Evolutionary conservation across 2,113 vertebrate species (phyloP).

Genomic region (Dascyllus trimaculatus): DNA sequence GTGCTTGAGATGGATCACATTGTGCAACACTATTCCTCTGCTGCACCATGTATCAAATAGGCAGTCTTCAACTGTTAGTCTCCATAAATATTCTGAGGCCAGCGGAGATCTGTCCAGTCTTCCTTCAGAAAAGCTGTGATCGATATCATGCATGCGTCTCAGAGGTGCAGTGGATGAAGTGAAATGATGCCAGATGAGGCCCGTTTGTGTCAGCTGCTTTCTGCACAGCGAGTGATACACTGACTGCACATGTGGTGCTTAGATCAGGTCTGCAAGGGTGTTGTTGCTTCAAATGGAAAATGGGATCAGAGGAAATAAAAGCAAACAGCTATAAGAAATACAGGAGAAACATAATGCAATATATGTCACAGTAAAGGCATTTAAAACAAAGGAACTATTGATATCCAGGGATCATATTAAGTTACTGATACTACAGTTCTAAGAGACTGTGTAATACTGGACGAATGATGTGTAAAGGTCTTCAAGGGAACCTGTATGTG

Average conservation of each 20-base stretch:
- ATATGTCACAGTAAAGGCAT: too few species aligned
- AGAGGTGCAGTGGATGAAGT: conserved; percentile 23
- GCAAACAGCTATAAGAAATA: too few species aligned
- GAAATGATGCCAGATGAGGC: conserved; percentile 22
- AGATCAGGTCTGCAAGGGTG: neutral
- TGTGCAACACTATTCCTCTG: neutral
- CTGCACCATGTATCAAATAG: conserved; percentile 11
- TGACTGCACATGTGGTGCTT: neutral
- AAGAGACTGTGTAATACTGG: too few species aligned
- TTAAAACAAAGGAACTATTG: too few species aligned
- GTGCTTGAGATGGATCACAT: conserved; percentile 7
- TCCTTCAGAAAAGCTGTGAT: conserved; percentile 27
- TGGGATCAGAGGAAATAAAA: too few species aligned
- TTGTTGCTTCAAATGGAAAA: too few species aligned
- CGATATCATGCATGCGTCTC: conserved; percentile 45
- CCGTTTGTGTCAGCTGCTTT: conserved; percentile 8
- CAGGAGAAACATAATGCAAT: too few species aligned
- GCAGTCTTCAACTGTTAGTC: conserved; percentile 27
- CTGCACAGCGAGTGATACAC: conserved; percentile 13
- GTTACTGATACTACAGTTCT: too few species aligned
- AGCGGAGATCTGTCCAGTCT: conserved; percentile 18
- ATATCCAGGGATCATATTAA: too few species aligned
- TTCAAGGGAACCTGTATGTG: too few species aligned
- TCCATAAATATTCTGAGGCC: conserved; percentile 39
- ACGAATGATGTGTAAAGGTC: too few species aligned